Conservation (phyloP, 1,140 invertebrate species). For the Camponotus pennsylvanicus region DNA sequence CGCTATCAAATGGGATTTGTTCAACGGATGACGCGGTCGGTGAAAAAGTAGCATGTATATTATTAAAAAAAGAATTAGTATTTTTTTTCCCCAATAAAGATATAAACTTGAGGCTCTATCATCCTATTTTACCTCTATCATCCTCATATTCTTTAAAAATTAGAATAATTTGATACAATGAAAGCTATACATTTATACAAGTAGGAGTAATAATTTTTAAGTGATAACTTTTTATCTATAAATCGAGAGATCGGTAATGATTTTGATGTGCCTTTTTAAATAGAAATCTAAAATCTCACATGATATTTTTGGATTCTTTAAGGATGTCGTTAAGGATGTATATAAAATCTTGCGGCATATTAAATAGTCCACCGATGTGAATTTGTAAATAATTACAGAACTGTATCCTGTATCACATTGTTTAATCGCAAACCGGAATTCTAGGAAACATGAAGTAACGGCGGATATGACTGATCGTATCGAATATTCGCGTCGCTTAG, state of each 20-base stretch:
- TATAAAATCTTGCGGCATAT: not conserved
- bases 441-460: conserved; percentile 22
- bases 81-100: not conserved
- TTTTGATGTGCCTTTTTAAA: not conserved
- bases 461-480: conserved; percentile 43
- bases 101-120: not conserved
- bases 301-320: not conserved
- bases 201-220: not conserved
- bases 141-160: not conserved
- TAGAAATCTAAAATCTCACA: not conserved
- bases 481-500: conserved; percentile 8
- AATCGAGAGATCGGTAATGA: not conserved
- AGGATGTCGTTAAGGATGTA: not conserved
- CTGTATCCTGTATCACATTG: conserved; percentile 5
- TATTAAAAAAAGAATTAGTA: conserved; percentile 12
- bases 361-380: not conserved
- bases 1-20: conserved; percentile 53
- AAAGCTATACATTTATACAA: not conserved
- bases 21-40: conserved; percentile 16
- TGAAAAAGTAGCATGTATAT: not conserved
- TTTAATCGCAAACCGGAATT: conserved; percentile 37
- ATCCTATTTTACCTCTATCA: not conserved
- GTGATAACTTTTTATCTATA: not conserved
- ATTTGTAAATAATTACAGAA: conserved; percentile 31
- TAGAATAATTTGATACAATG: not conserved